Percentiles rank a stretch among this genome's conserved stretches.
phyloP scores from a whole-genome alignment of 1,140 invertebrate genomes.

The Aphaenogaster ashmeadi region DNA sequence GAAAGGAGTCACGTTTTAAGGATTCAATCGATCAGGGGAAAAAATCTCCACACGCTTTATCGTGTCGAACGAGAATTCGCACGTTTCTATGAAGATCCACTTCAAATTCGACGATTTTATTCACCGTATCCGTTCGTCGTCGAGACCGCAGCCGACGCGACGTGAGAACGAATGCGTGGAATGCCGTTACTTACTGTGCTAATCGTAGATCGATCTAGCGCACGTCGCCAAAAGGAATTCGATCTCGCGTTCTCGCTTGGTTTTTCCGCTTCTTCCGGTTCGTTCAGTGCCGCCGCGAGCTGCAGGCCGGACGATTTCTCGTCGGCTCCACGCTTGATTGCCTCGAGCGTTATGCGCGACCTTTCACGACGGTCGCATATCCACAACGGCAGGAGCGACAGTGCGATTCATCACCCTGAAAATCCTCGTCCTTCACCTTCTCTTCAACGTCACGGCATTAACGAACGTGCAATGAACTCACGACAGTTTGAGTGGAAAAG shows the following conservation, averaged over 20 bases:
- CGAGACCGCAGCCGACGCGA: background rate
- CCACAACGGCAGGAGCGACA: background rate
- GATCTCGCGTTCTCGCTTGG: background rate
- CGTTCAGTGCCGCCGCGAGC: background rate
- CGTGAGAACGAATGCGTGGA: background rate
- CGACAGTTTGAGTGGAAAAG: background rate
- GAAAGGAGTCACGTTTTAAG: background rate
- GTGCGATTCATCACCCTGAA: background rate
- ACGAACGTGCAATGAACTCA: slow-evolving; percentile 1
- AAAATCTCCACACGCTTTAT: background rate
- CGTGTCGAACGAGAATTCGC: background rate
- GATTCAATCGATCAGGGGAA: background rate
- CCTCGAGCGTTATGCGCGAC: background rate
- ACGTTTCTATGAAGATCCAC: background rate
- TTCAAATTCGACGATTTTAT: slow-evolving; percentile 25
- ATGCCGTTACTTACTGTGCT: slow-evolving; percentile 40
- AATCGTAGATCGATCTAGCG: slow-evolving; percentile 51
- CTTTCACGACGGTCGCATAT: slow-evolving; percentile 1
- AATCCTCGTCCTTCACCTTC: background rate
- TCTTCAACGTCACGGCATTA: background rate
- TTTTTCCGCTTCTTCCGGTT: background rate
- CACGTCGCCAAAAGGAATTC: slow-evolving; percentile 31
- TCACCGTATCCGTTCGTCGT: background rate
- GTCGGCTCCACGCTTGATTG: background rate
- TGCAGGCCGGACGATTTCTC: slow-evolving; percentile 1